Evolutionary conservation across 2,797 vertebrate species (phyloP), one percentile per base, ranked within the genome.

Genomic region (Sciurus vulgaris): DNA sequence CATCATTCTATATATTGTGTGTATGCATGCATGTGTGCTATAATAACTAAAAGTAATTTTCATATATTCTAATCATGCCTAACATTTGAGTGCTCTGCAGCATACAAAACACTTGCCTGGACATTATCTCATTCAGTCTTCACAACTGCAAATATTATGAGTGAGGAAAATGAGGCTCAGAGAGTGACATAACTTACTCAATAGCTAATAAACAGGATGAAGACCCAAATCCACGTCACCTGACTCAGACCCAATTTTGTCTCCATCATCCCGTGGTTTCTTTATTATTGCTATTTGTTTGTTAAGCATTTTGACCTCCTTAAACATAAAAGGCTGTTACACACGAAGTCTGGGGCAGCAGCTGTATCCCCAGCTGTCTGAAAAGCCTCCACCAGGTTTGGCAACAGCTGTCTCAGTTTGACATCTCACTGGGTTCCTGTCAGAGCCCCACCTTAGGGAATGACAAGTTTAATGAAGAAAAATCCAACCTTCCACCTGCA

Each of bases 391-490:
- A 54, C 93, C 91, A 96, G 92, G 69, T 92, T 97, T 96, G 87
- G 94, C 87, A 96, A 97, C 95, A 97, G 95, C 94, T 97, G 94
- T 97, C 95, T 97, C 93, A 69, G 93, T 84, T 51, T 96, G 97
- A 96, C 92, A 92, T 96, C 96, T 96, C 97, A 90, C 93, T 92
- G 96, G 95, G 97, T 93, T 96, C 96, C 95, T 96, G 96, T 97
- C 97, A 97, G 95, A 94, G 89, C 54, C 87, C 87, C 93, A 97
- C 96, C 97, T 94, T 96, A 87, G 94, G 96, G 97, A 97, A 92
- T 94, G 97, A 94, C 95, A 97, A 95, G 87, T 97, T 97, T 97
- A 97, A 97, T 93, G 84, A 97, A 95, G 96, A 97, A 97, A 97
- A 98, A 96, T 96, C 51, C 97, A 97, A 83, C 95, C 92, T 96